Evolutionary conservation across 2,888 invertebrate genomes (phyloP).

Genomic region (Napeogenes inachia): DNA sequence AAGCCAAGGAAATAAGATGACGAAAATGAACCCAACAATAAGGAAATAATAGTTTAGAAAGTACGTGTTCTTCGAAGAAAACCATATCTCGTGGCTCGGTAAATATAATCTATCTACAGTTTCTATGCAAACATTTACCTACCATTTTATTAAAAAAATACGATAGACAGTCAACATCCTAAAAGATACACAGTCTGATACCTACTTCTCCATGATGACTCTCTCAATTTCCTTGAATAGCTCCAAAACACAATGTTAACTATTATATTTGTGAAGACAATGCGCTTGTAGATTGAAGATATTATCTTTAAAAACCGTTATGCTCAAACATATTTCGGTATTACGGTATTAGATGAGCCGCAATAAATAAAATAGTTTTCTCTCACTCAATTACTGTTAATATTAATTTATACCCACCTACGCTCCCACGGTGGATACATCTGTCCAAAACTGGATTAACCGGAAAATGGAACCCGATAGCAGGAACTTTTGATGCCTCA

Average conservation of each 20-base stretch:
- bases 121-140: background rate
- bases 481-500: conserved; percentile 23
- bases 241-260: background rate
- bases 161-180: too few relatives aligned
- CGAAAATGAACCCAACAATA: background rate
- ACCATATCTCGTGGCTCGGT: background rate
- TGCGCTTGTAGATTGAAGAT: conserved; percentile 4
- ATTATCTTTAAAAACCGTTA: conserved; percentile 24
- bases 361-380: conserved; percentile 14
- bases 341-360: conserved; percentile 27
- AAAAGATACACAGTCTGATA: too few relatives aligned
- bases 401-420: background rate
- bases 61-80: conserved; percentile 1
- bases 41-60: conserved; percentile 4
- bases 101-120: background rate
- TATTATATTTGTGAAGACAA: background rate
- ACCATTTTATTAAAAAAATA: background rate
- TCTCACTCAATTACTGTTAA: conserved; percentile 1
- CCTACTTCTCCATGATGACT: too few relatives aligned
- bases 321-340: conserved; percentile 22
- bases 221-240: too few relatives aligned
- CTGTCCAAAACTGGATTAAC: conserved; percentile 69
- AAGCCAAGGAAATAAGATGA: background rate
- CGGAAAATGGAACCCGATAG: conserved; percentile 46
- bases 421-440: conserved; percentile 59